Evolutionary conservation across 2,888 invertebrate genomes (phyloP).

Genomic region (Temnothorax rugatulus): DNA sequence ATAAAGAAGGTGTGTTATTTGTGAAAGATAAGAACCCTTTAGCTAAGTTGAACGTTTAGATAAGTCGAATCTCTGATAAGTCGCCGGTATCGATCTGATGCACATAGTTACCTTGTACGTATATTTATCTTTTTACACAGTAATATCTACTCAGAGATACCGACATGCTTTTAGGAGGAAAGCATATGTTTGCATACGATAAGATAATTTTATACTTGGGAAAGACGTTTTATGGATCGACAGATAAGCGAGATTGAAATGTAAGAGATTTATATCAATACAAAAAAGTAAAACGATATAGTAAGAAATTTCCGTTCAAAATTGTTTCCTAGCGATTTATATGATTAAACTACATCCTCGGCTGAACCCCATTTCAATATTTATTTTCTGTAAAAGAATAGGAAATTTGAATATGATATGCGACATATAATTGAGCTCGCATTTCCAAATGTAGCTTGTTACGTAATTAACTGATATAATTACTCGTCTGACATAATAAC

Average conservation of each 20-base stretch:
- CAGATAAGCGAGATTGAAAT: constrained; percentile 44
- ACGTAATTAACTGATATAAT: constrained; percentile 25
- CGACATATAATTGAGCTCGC: neutral
- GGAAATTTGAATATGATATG: neutral
- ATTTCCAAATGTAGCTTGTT: constrained; percentile 11
- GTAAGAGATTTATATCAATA: neutral
- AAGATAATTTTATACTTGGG: constrained; percentile 60
- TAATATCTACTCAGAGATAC: constrained; percentile 59
- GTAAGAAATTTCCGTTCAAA: neutral
- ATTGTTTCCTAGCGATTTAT: neutral
- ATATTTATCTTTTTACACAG: constrained; percentile 70
- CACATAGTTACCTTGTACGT: constrained; percentile 62
- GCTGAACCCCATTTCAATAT: neutral
- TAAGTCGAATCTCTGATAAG: constrained; percentile 70
- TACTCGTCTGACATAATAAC: constrained; percentile 1
- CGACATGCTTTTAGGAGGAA: constrained; percentile 51
- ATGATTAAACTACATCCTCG: neutral
- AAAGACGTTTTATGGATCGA: constrained; percentile 48
- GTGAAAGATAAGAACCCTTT: constrained; percentile 58
- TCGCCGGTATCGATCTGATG: constrained; percentile 66
- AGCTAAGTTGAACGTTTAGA: neutral
- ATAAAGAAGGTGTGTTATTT: constrained; percentile 44
- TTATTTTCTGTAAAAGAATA: neutral
- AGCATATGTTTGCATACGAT: constrained; percentile 49
- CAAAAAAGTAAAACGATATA: neutral